Evolutionary conservation across 2,888 invertebrate species (phyloP).

Genomic region (Theretra japonica): DNA sequence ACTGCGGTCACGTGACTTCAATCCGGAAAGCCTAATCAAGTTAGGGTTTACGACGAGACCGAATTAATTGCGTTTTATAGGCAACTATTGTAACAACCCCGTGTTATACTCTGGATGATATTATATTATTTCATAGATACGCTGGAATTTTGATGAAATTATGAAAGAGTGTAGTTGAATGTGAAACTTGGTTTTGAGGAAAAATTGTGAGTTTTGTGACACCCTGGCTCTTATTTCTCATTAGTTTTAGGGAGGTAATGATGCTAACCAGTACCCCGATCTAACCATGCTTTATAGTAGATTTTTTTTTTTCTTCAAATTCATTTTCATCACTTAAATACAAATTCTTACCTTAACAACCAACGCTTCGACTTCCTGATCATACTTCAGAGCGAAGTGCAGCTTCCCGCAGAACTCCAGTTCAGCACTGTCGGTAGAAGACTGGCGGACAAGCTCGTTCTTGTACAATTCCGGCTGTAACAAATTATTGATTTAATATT

Average conservation of each 20-base stretch:
- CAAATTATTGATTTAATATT: slow-evolving; percentile 29
- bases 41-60: not conserved
- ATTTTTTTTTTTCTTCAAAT: too few species aligned
- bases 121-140: too few species aligned
- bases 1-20: slow-evolving; percentile 25
- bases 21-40: slow-evolving; percentile 24
- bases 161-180: too few species aligned
- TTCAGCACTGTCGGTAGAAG: slow-evolving; percentile 89
- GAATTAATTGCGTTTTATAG: slow-evolving; percentile 1
- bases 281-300: too few species aligned
- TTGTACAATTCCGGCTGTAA: slow-evolving; percentile 90
- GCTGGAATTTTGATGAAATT: too few species aligned
- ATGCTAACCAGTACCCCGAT: too few species aligned
- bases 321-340: too few species aligned
- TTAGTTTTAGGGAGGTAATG: too few species aligned
- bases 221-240: too few species aligned
- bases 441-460: slow-evolving; percentile 89
- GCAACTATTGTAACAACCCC: not conserved
- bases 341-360: slow-evolving; percentile 87
- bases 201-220: too few species aligned
- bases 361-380: slow-evolving; percentile 91
- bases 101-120: too few species aligned
- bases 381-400: slow-evolving; percentile 92
- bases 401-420: slow-evolving; percentile 91
- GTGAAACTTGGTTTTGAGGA: too few species aligned